Base-by-base conservation (phyloP, 2,797 vertebrate species). In the Eurystomus glaucurus region DNA sequence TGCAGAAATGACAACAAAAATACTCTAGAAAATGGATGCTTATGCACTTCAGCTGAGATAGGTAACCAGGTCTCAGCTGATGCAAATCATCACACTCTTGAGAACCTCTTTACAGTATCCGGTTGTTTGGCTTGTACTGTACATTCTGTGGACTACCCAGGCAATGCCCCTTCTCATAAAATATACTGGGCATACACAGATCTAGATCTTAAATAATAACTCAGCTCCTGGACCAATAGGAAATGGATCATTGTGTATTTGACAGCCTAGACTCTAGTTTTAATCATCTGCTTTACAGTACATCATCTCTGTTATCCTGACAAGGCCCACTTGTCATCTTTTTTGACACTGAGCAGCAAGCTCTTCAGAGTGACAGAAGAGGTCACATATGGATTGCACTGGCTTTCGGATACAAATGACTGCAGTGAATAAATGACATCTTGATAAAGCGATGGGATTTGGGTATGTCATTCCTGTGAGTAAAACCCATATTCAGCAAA, bases 241-340 rank as follows among this genome's bases (percentile, higher is more conserved):
- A 78, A 83, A 51, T 52, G 51, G 77, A 55, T 88, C 48, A 50
- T 14, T 86, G 54, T 84, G 15, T 51, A 26, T 62, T 88, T 85
- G 51, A 75, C 79, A 86, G 54, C 69, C 65, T 61, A 69, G 61
- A 61, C 10, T 66, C 54, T 19, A 29, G 35, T 79, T 96, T 86
- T 94, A 93, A 55, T 90, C 61, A 92, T 92, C 50, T 88, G 6
- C 29, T 96, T 93, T 86, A 71, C 4, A 41, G 33, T 45, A 43
- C 26, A 65, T 84, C 60, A 70, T 65, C 46, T 54, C 50, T 88
- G 41, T 81, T 90, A 46, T 29, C 57, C 50, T 90, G 87, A 81
- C 71, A 91, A 77, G 75, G 35, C 37, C 50, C 46, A 75, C 48
- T 83, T 91, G 57, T 90, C 91, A 85, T 66, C 28, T 68, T 50